A percentile compares a stretch with the other conserved stretches of the same genome.
Conservation (phyloP, 2,797 vertebrate species). For the Sebastes iracundus region DNA sequence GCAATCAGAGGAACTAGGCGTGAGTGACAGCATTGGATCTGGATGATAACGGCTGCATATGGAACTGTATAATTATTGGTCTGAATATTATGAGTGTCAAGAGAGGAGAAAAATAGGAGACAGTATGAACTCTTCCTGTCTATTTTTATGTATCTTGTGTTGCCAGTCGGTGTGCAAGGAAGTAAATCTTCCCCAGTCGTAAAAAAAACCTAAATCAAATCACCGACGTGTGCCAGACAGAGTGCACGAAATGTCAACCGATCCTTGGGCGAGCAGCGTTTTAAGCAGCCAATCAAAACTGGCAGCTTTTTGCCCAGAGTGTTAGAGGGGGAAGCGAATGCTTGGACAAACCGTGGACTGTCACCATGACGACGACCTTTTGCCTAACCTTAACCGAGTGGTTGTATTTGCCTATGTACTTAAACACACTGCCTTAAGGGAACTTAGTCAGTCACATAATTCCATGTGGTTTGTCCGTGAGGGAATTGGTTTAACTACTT, state of each 20-base stretch:
- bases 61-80: background rate
- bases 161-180: background rate
- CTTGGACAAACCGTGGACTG: background rate
- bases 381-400: background rate
- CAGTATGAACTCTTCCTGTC: background rate
- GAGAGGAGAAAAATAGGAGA: background rate
- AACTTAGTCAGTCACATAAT: background rate
- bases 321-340: background rate
- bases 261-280: background rate
- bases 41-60: background rate
- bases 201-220: slow-evolving; percentile 1
- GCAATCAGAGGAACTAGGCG: background rate
- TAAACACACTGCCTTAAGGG: background rate
- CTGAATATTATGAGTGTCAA: background rate
- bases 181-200: background rate
- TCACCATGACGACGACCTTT: background rate
- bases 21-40: background rate
- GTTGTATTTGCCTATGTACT: background rate
- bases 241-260: slow-evolving; percentile 9
- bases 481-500: background rate
- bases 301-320: background rate
- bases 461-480: background rate
- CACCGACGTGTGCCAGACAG: slow-evolving; percentile 13
- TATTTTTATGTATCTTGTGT: background rate
- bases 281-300: slow-evolving; percentile 21